Conservation (phyloP, 2,797 vertebrate genomes). For the Sparidentex hasta region DNA sequence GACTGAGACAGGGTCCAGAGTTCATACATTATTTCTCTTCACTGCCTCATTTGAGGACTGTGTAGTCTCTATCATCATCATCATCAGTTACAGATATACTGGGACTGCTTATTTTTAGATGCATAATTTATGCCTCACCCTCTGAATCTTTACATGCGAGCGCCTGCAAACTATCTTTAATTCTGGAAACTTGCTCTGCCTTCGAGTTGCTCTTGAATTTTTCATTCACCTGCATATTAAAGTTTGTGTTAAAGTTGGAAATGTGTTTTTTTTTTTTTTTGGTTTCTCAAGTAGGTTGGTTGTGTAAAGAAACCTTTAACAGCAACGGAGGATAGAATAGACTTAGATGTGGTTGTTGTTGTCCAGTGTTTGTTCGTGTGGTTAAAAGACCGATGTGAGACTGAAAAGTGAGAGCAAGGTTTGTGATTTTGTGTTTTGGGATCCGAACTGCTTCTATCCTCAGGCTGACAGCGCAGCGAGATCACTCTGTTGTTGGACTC, state of each 20-base stretch:
- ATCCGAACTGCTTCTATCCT: slow-evolving; percentile 16
- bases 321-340: background rate
- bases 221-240: slow-evolving; percentile 16
- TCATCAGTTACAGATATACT: slow-evolving; percentile 18
- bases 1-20: background rate
- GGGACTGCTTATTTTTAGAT: slow-evolving; percentile 29
- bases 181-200: slow-evolving; percentile 21
- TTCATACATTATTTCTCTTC: background rate
- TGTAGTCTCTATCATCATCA: slow-evolving; percentile 29
- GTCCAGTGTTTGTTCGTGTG: background rate
- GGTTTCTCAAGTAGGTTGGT: background rate
- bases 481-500: background rate
- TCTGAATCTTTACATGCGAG: slow-evolving; percentile 5
- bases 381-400: background rate
- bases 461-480: background rate
- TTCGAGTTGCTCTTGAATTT: slow-evolving; percentile 26
- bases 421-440: background rate
- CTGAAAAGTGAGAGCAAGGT: background rate
- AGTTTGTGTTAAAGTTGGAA: background rate
- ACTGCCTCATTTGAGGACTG: background rate
- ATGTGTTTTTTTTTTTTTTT: background rate
- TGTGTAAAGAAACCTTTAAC: background rate
- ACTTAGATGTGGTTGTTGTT: background rate
- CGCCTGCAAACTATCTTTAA: slow-evolving; percentile 20
- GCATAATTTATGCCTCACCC: slow-evolving; percentile 39